Evolutionary conservation across 1,140 invertebrate species (phyloP).

Genomic region (Aethina tumida): DNA sequence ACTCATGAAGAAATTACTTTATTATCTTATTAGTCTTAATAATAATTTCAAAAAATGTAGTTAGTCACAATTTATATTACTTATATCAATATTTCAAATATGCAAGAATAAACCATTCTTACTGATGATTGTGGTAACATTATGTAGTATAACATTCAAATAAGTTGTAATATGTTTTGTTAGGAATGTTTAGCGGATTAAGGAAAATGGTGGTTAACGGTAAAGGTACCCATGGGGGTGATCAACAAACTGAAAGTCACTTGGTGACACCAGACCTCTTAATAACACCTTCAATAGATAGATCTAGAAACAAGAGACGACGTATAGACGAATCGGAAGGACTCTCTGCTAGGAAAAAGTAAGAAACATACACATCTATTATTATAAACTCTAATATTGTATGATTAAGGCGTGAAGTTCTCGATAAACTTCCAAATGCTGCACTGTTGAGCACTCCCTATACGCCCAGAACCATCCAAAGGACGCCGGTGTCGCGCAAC

Average conservation of each 20-base stretch:
- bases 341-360: slow-evolving; percentile 46
- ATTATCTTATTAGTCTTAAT: too few relatives aligned
- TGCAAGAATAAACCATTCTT: too few relatives aligned
- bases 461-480: slow-evolving; percentile 22
- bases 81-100: too few relatives aligned
- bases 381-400: slow-evolving; percentile 10
- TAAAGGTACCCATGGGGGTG: slow-evolving; percentile 41
- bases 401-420: slow-evolving; percentile 25
- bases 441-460: slow-evolving; percentile 28
- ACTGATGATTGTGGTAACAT: background rate
- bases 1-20: too few relatives aligned
- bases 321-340: slow-evolving; percentile 31
- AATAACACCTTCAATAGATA: slow-evolving; percentile 39
- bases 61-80: too few relatives aligned
- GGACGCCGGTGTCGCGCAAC: slow-evolving; percentile 26
- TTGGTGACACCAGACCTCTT: slow-evolving; percentile 29
- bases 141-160: background rate
- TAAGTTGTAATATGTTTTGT: slow-evolving; percentile 19
- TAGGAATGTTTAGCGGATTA: slow-evolving; percentile 66
- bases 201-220: slow-evolving; percentile 70
- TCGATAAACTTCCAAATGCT: slow-evolving; percentile 27
- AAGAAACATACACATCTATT: slow-evolving; percentile 17
- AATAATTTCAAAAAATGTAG: too few relatives aligned
- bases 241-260: slow-evolving; percentile 36
- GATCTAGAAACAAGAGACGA: slow-evolving; percentile 54